A percentile compares a stretch with the other conserved stretches of the same genome.
Evolutionary conservation across 2,888 invertebrate species (phyloP).

Genomic region (Amitus sp.): DNA sequence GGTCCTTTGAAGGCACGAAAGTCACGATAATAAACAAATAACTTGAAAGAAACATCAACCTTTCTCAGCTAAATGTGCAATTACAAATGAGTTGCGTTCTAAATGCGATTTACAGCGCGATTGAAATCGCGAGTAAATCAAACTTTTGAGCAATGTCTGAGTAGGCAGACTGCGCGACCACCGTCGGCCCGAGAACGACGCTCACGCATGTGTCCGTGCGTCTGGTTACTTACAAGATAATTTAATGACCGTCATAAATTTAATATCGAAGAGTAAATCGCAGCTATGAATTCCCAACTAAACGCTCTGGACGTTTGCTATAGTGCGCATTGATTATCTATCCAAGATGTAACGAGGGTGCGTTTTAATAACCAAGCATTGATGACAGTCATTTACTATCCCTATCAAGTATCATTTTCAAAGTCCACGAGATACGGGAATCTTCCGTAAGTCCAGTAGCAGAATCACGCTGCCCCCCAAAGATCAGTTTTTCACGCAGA

Average conservation of each 20-base stretch:
- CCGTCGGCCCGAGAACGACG: too few relatives aligned
- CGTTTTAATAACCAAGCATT: neutral
- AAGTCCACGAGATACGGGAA: slow-evolving; percentile 2
- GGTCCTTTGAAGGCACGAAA: too few relatives aligned
- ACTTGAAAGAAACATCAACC: too few relatives aligned
- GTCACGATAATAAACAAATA: too few relatives aligned
- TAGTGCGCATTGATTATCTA: neutral
- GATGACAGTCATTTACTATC: slow-evolving; percentile 6
- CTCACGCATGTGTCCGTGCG: neutral
- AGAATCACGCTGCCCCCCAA: slow-evolving; percentile 14
- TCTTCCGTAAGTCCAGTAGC: slow-evolving; percentile 12
- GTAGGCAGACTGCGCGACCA: too few relatives aligned
- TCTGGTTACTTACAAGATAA: slow-evolving; percentile 15
- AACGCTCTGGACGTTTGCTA: slow-evolving; percentile 1
- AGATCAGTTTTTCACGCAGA: too few relatives aligned
- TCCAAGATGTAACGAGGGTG: neutral
- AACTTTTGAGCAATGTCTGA: too few relatives aligned
- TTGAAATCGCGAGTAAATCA: too few relatives aligned
- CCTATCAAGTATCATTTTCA: slow-evolving; percentile 2
- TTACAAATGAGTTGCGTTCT: too few relatives aligned
- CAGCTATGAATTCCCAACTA: neutral
- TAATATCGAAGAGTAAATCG: slow-evolving; percentile 32
- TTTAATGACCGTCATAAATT: slow-evolving; percentile 44
- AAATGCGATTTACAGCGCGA: too few relatives aligned
- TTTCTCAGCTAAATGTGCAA: too few relatives aligned